Percentiles rank a stretch among this genome's conserved stretches.
Evolutionary conservation across 2,888 invertebrate species (phyloP).

Genomic region (Coenonympha glycerion): DNA sequence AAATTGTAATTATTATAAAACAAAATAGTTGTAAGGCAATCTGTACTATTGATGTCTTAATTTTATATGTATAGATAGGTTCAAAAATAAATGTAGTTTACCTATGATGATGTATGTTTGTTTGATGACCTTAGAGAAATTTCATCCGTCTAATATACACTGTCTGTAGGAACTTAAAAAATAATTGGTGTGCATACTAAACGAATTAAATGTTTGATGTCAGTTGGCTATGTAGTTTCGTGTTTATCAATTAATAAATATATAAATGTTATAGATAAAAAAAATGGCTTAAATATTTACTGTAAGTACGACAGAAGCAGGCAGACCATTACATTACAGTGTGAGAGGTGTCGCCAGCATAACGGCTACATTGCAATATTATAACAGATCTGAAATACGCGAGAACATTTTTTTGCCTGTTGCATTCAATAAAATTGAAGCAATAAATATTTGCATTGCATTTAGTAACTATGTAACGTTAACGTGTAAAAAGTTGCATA

Average conservation of each 20-base stretch:
- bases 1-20: background rate
- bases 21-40: conserved; percentile 15
- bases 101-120: conserved; percentile 13
- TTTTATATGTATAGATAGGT: conserved; percentile 23
- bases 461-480: no score
- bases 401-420: no score
- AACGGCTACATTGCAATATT: no score
- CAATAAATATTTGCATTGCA: no score
- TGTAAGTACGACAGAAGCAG: background rate
- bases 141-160: conserved; percentile 28
- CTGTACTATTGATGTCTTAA: conserved; percentile 18
- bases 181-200: conserved; percentile 23
- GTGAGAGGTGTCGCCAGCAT: no score
- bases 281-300: background rate
- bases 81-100: conserved; percentile 16
- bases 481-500: no score
- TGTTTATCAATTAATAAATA: conserved; percentile 2
- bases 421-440: no score
- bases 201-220: conserved; percentile 25
- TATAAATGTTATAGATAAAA: background rate
- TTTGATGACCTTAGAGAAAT: conserved; percentile 21
- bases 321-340: no score
- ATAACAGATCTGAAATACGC: no score
- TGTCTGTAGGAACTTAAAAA: conserved; percentile 22
- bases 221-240: conserved; percentile 14